Conservation (phyloP, 2,113 vertebrate species). For the Elachura formosa region DNA sequence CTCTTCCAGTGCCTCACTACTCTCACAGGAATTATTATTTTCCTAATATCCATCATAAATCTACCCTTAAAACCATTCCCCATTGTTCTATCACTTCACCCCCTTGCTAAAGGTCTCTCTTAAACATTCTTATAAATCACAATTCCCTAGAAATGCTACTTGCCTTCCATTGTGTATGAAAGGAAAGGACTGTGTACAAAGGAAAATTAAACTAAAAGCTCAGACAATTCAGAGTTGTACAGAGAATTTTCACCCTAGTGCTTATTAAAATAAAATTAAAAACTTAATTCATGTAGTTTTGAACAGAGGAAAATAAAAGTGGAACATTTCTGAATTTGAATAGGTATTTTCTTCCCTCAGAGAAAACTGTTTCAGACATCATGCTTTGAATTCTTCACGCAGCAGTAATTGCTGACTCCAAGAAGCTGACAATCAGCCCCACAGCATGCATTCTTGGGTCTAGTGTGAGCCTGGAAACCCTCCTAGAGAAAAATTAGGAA, state of each 20-base stretch:
- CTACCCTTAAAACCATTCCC: not conserved
- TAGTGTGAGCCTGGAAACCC: not conserved
- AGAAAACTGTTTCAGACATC: not conserved
- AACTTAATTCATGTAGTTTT: not conserved
- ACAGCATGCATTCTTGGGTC: not conserved
- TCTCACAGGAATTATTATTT: not conserved
- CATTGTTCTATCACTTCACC: not conserved
- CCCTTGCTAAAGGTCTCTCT: not conserved
- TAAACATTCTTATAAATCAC: not conserved
- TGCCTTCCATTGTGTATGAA: not conserved
- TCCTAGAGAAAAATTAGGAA: not conserved
- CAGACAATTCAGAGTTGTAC: not conserved
- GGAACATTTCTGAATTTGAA: not conserved
- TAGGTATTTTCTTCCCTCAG: not conserved
- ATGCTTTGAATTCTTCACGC: not conserved
- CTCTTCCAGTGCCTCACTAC: not conserved
- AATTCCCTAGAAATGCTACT: not conserved
- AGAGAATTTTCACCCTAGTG: fast-evolving
- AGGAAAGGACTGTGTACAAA: not conserved
- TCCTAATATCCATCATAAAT: not conserved
- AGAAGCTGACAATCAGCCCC: not conserved
- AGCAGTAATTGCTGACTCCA: not conserved
- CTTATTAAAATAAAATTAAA: not conserved
- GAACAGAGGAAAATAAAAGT: not conserved
- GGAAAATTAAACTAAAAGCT: not conserved